phyloP scores from a whole-genome alignment of 2,113 vertebrate species.

The Ammodytes dubius region DNA sequence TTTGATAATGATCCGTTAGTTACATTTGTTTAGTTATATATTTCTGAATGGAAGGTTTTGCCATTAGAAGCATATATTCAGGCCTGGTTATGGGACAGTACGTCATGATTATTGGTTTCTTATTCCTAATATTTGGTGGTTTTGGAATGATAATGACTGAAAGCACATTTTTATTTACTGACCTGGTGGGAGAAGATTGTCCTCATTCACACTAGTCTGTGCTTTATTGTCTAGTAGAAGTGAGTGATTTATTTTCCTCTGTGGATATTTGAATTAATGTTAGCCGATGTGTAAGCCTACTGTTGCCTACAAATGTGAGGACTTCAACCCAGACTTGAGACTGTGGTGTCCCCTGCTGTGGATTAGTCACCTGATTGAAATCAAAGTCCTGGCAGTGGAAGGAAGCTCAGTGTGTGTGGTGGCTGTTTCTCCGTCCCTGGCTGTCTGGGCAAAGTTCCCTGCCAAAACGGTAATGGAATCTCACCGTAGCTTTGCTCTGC shows the following conservation, averaged over 20 bases:
- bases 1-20: too few relatives aligned
- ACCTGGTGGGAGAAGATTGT: neutral
- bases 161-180: neutral
- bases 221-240: neutral
- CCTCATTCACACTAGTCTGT: neutral
- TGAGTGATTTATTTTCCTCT: neutral
- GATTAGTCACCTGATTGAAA: conserved; percentile 66
- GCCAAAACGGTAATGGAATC: conserved; percentile 72
- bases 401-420: conserved; percentile 49
- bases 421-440: conserved; percentile 24
- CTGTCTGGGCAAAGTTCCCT: conserved; percentile 20
- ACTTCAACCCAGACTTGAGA: neutral
- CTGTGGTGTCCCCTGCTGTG: conserved; percentile 34
- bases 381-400: conserved; percentile 58
- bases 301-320: neutral
- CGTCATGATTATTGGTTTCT: neutral
- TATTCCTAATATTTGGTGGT: neutral
- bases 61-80: too few relatives aligned
- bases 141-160: neutral
- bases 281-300: too few relatives aligned
- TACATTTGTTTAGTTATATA: too few relatives aligned
- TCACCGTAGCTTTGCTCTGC: conserved; percentile 43
- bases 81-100: too few relatives aligned
- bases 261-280: neutral
- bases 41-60: too few relatives aligned